Base-by-base conservation (phyloP, 2,113 vertebrate species). In the Hiodon tergisus region DNA sequence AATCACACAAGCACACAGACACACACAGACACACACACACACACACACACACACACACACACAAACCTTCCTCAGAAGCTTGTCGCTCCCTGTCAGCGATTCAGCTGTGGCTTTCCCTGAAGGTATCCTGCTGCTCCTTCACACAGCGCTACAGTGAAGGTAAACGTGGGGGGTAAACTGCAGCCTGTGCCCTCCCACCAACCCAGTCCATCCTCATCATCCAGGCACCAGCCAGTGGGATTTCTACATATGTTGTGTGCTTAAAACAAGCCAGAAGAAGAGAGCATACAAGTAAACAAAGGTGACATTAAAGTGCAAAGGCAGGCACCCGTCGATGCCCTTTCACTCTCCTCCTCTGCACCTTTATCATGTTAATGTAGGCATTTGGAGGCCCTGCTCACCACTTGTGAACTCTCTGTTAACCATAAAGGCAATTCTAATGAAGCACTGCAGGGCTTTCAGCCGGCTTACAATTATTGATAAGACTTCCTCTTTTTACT, bases 401-500 rank as follows among this genome's bases (percentile, higher is more conserved):
- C 59, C n/a, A 2, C 13, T 60, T 14, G 13, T 60, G 59, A 60
- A 60, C 16, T 17, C 16, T 11, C 61, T 2, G 5, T 11, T 11
- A 4, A 6, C 61, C 61, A 11, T 63, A 16, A 63, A 16, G 16
- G 61, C 31, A 17, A 17, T 4, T 14, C n/a, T 60, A 60, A 67
- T 66, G 31, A 47, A 66, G 52, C 11, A 65, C 58, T 11, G 46
- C 62, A 76, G 77, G 68, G 76, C 50, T 69, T 13, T 50, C 46
- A 50, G n/a, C 71, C 51, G 58, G n/a, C 60, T 51, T 13, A n/a
- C 72, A 77, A 77, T 78, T 76, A 74, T 76, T 69, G 17, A 75
- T 72, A 74, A 69, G 59, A n/a, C 52, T 70, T 67, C 54, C 31
- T 73, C 46, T 74, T 68, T 59, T n/a, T 59, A 67, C 48, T 48